Evolutionary conservation across 2,113 vertebrate genomes (phyloP), one percentile per base, ranked within the genome.

Genomic region (Sula dactylatra): DNA sequence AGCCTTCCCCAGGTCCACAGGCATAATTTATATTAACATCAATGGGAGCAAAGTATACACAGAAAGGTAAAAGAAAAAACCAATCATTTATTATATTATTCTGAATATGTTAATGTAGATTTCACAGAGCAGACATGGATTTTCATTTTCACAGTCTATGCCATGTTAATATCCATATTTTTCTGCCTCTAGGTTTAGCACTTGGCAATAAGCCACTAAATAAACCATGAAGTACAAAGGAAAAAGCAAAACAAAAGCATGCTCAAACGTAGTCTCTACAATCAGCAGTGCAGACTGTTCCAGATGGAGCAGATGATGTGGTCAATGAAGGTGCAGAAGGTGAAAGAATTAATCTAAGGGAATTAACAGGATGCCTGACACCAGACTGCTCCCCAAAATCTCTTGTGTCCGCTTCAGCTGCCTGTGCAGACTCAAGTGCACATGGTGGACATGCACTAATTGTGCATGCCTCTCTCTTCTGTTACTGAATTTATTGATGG

Each of bases 281-380:
- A 91, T 59, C 59, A 93, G 10, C 65, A 67, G 27, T 29, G 22
- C 34, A 81, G 71, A 52, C 38, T 58, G 82, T 55, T 47, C 81
- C 87, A 96, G 66, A 90, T 64, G 59, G 64, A 95, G 64, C 66
- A 96, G 91, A 91, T 85, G 66, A 94, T 67, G 55, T 50, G 79
- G 93, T 81, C 93, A 96, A 27, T 81, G 78, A 93, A 95, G 87
- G 64, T 81, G 50, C 64, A 88, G 65, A 86, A 94, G 76, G 82
- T 74, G 61, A 93, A 94, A 90, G 47, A 90, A 94, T 31, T 86
- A 88, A 81, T 90, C 52, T 72, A n/a, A 67, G 47, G 55, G 73
- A 93, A 91, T 95, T 86, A 86, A 93, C 47, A 91, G 52, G 38
- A 72, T 36, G 38, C 76, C 72, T 92, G 73, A 92, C 59, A 81